A percentile compares a stretch with the other conserved stretches of the same genome.
Evolutionary conservation across 1,140 invertebrate species (phyloP).

Genomic region (Chironomus striatipennis): DNA sequence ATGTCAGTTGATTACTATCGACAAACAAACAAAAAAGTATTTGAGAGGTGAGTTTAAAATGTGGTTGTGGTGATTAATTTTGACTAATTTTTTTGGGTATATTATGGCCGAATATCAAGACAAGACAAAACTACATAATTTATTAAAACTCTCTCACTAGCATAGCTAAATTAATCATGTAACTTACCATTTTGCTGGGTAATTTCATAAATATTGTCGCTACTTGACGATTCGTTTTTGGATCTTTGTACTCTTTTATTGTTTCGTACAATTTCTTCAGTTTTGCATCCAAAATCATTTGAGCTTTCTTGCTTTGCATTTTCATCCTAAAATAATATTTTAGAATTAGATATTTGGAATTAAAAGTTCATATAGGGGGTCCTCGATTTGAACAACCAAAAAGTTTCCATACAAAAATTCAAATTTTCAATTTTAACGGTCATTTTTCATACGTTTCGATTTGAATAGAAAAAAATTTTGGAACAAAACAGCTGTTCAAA

Average conservation of each 20-base stretch:
- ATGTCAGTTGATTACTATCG: neutral
- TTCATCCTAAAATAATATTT: slow-evolving; percentile 11
- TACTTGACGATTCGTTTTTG: slow-evolving; percentile 71
- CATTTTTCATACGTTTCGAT: no score
- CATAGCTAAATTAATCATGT: neutral
- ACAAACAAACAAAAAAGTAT: neutral
- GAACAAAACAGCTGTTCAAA: no score
- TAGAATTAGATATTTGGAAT: no score
- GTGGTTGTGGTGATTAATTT: neutral
- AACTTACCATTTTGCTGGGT: slow-evolving; percentile 72
- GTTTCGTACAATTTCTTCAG: slow-evolving; percentile 82
- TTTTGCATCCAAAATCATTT: slow-evolving; percentile 60
- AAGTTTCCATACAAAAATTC: neutral
- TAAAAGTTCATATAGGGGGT: no score
- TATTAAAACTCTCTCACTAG: neutral
- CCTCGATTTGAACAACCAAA: no score
- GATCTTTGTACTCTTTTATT: slow-evolving; percentile 81
- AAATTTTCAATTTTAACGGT: neutral
- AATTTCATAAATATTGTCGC: slow-evolving; percentile 91
- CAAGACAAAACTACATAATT: slow-evolving; percentile 7
- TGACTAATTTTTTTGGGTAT: neutral
- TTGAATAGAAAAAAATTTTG: no score
- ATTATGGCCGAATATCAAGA: neutral
- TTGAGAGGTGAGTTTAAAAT: neutral
- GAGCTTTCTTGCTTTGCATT: slow-evolving; percentile 19